Conservation (phyloP, 2,797 vertebrate genomes). For the Myripristis jacobus region DNA sequence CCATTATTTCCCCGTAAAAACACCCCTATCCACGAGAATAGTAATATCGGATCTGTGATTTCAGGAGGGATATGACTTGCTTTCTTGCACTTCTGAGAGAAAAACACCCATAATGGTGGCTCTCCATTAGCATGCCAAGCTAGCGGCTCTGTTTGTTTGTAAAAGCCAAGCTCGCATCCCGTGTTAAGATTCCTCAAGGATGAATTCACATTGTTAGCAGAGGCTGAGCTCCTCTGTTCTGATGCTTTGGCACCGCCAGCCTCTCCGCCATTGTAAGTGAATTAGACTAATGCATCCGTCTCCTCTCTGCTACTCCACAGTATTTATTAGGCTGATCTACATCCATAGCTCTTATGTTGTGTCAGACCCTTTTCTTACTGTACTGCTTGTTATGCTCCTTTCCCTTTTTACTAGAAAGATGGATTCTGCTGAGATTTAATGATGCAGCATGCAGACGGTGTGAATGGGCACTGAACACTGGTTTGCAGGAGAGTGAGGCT, state of each 20-base stretch:
- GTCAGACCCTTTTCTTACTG: conserved; percentile 16
- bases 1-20: conserved; percentile 3
- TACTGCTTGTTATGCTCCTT: conserved; percentile 3
- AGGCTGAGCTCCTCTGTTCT: conserved; percentile 26
- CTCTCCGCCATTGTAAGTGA: conserved; percentile 42
- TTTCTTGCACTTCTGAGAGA: conserved; percentile 8
- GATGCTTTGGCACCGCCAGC: conserved; percentile 29
- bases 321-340: conserved; percentile 55
- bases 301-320: conserved; percentile 38
- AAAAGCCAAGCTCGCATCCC: conserved; percentile 1
- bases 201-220: conserved; percentile 22
- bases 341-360: conserved; percentile 37
- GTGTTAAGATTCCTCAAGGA: conserved; percentile 6
- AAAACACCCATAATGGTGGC: no score
- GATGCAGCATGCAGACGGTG: not conserved
- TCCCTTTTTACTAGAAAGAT: not conserved
- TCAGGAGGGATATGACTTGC: conserved; percentile 19
- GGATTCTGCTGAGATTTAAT: not conserved
- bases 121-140: conserved; percentile 9
- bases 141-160: conserved; percentile 4
- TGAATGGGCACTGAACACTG: not conserved
- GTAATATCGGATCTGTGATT: conserved; percentile 3
- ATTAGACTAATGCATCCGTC: conserved; percentile 65
- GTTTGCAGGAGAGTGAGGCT: not conserved
- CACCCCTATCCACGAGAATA: conserved; percentile 20